Base-by-base conservation (phyloP, 2,888 invertebrate genomes). In the Macrosiphum euphorbiae region DNA sequence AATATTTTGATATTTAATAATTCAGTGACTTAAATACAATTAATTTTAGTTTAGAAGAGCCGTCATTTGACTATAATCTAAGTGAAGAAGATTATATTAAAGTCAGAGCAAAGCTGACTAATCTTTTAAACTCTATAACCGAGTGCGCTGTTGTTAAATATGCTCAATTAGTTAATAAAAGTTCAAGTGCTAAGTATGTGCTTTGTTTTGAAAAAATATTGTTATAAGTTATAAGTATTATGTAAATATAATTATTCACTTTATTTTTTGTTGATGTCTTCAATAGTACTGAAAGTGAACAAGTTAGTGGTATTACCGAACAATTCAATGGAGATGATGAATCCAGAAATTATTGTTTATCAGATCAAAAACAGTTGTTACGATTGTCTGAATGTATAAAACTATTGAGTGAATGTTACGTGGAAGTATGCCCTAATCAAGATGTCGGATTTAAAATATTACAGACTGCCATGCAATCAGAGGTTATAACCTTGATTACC, bases 71-170 rank as follows among this genome's bases (percentile, higher is more conserved):
- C n/a, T 95, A 94, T 89, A 94, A 94, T n/a, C 90, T 95, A 10
- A 95, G 95, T 78, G 91, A 94, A 90, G 95, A 95, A 55, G 98
- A 98, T 95, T 97, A 98, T 95, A 96, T 96, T 92, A 96, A 97
- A 94, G 97, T 98, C 16, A 97, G 97, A 94, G 96, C 96, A 26
- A 98, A 97, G 96, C 96, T 99, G 90, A 97, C 97, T 94, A 98
- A 98, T 95, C 97, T 98, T 95, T 96, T 99, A 90, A 96, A 97
- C 85, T 97, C 97, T n/a, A 97, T 99, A 87, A 98, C 98, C 96
- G 98, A 99, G 96, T 98, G 98, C 95, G 98, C 98, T 95, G 98
- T 99, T 96, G 99, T 99, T 95, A 97, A 99, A 95, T 97, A 98
- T 96, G 98, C 98, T 94, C 98, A 98, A 96, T 96, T 99, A 94